phyloP scores from a whole-genome alignment of 2,113 vertebrate genomes.

The Boleophthalmus pectinirostris region DNA sequence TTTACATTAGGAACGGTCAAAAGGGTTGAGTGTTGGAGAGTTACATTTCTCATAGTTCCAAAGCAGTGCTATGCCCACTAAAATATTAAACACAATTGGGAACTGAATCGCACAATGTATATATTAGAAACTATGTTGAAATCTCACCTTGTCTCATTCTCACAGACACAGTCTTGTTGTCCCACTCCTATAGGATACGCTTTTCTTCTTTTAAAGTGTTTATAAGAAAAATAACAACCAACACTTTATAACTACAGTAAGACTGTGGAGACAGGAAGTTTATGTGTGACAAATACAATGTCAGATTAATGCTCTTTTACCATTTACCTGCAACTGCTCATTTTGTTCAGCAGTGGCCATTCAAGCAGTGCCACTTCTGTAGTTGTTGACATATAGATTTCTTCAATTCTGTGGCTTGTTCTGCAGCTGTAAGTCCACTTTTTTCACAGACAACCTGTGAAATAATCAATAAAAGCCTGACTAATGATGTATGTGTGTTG shows the following conservation, averaged over 20 bases:
- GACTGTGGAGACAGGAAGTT: too few species aligned
- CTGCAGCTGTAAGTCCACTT: not conserved
- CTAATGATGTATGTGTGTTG: constrained; percentile 14
- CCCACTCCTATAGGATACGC: too few species aligned
- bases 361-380: not conserved
- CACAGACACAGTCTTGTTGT: too few species aligned
- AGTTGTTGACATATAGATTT: constrained; percentile 12
- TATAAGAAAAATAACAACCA: not conserved
- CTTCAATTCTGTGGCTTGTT: not conserved
- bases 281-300: not conserved
- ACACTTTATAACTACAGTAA: not conserved
- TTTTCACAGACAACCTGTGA: not conserved
- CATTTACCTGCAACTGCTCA: not conserved
- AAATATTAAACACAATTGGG: too few species aligned
- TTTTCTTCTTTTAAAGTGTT: not conserved
- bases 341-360: not conserved
- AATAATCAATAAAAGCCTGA: constrained; percentile 8
- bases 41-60: too few species aligned
- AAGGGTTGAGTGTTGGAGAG: too few species aligned
- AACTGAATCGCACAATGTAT: too few species aligned
- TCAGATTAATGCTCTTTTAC: not conserved
- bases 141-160: too few species aligned
- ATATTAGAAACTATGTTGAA: too few species aligned
- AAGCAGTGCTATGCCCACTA: too few species aligned
- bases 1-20: too few species aligned